Conservation (phyloP, 2,888 invertebrate species). For the Mythimna albipuncta region DNA sequence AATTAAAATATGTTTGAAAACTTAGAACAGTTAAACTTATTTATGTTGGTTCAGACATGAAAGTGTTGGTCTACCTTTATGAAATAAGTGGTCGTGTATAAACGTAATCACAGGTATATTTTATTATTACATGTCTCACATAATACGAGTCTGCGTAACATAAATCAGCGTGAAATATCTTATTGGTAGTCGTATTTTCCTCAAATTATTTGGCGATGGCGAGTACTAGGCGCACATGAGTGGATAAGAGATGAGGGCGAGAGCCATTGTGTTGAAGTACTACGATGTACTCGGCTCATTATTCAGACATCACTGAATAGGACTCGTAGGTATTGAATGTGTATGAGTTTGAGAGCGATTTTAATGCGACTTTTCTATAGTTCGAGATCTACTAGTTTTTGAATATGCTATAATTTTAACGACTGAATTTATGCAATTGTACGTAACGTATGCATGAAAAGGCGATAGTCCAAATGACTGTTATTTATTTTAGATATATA, state of each 20-base stretch:
- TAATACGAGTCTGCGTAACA: conserved; percentile 1
- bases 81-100: not conserved
- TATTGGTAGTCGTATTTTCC: conserved; percentile 41
- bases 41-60: not conserved
- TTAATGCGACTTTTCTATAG: not conserved
- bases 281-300: conserved; percentile 40
- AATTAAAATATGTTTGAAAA: too few relatives aligned
- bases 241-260: conserved; percentile 37
- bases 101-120: conserved; percentile 1
- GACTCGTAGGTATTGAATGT: not conserved
- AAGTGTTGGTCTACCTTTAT: not conserved
- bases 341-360: not conserved
- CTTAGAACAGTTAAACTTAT: not conserved
- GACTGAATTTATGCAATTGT: not conserved
- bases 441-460: too few relatives aligned
- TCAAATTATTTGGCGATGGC: conserved; percentile 36
- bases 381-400: not conserved
- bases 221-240: conserved; percentile 27
- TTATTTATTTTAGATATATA: not conserved
- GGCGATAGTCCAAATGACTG: not conserved
- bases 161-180: conserved; percentile 33
- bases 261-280: conserved; percentile 45
- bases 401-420: too few relatives aligned
- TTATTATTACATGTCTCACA: not conserved
- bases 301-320: conserved; percentile 27